phyloP scores from a whole-genome alignment of 2,888 invertebrate genomes.

The Ditula angustiorana region DNA sequence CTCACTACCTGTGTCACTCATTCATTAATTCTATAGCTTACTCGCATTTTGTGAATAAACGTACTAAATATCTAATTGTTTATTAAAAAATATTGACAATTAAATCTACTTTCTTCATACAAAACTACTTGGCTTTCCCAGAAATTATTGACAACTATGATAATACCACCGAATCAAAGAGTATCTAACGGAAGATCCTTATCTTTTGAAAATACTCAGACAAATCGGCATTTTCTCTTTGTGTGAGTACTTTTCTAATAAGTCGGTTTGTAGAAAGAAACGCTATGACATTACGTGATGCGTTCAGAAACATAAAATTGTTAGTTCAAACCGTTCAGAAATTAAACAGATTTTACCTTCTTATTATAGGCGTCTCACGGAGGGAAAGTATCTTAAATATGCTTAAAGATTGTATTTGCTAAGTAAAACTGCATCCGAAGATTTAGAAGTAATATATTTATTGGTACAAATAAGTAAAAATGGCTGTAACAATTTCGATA shows the following conservation, averaged over 20 bases:
- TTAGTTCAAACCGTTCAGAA: slow-evolving; percentile 14
- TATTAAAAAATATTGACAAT: slow-evolving; percentile 24
- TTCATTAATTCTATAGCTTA: slow-evolving; percentile 62
- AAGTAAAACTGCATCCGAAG: no score
- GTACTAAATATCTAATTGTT: not conserved
- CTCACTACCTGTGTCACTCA: slow-evolving; percentile 78
- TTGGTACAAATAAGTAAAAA: no score
- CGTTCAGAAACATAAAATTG: slow-evolving; percentile 20
- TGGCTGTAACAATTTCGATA: no score
- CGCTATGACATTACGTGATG: slow-evolving; percentile 27
- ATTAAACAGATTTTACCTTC: not conserved
- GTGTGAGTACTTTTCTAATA: slow-evolving; percentile 3
- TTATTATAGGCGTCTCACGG: no score
- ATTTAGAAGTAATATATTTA: no score
- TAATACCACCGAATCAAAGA: slow-evolving; percentile 10
- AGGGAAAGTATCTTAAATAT: no score
- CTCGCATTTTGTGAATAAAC: slow-evolving; percentile 55
- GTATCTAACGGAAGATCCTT: slow-evolving; percentile 11
- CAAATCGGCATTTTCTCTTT: slow-evolving; percentile 8
- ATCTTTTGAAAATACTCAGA: not conserved
- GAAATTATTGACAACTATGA: slow-evolving; percentile 28
- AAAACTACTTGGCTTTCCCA: slow-evolving; percentile 24
- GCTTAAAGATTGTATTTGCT: no score
- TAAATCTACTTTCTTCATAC: slow-evolving; percentile 15
- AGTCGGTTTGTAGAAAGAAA: slow-evolving; percentile 16